Percentiles rank a stretch among this genome's conserved stretches.
Conservation (phyloP, 1,140 invertebrate genomes). For the Drosophila triauraria region DNA sequence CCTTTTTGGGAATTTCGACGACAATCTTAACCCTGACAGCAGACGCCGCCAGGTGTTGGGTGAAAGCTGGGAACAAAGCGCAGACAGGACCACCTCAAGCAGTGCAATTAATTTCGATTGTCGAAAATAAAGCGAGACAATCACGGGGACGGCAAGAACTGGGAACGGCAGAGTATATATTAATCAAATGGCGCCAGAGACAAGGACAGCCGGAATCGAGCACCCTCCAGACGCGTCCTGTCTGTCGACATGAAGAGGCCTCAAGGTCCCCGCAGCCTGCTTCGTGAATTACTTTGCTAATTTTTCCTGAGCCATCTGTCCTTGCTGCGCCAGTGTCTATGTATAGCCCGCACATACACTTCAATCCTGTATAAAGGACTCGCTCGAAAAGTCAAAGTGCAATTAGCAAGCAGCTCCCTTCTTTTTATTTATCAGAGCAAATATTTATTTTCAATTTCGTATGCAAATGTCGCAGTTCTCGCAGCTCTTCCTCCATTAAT, state of each 20-base stretch:
- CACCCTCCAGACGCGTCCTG: slow-evolving; percentile 28
- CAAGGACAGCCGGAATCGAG: slow-evolving; percentile 20
- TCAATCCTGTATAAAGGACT: neutral
- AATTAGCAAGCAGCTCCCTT: slow-evolving; percentile 59
- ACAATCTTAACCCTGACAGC: slow-evolving; percentile 29
- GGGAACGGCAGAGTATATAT: slow-evolving; percentile 38
- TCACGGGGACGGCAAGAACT: slow-evolving; percentile 28
- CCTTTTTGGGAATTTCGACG: slow-evolving; percentile 20
- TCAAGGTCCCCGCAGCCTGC: slow-evolving; percentile 44
- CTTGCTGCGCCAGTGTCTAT: slow-evolving; percentile 22
- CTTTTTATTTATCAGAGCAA: slow-evolving; percentile 67
- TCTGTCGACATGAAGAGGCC: slow-evolving; percentile 47
- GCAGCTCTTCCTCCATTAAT: slow-evolving; percentile 59
- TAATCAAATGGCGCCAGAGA: slow-evolving; percentile 67
- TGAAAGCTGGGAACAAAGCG: slow-evolving; percentile 38
- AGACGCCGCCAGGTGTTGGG: slow-evolving; percentile 43
- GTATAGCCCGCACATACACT: slow-evolving; percentile 11
- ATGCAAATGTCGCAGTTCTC: slow-evolving; percentile 69
- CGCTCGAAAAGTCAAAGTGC: slow-evolving; percentile 76
- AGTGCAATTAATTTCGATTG: slow-evolving; percentile 70
- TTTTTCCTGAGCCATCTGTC: slow-evolving; percentile 52
- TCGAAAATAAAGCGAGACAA: slow-evolving; percentile 59
- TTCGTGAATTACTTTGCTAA: slow-evolving; percentile 67
- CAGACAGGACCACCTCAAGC: slow-evolving; percentile 45
- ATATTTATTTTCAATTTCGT: slow-evolving; percentile 82